Conservation (phyloP, 1,140 invertebrate genomes). For the Whitmania pigra region DNA sequence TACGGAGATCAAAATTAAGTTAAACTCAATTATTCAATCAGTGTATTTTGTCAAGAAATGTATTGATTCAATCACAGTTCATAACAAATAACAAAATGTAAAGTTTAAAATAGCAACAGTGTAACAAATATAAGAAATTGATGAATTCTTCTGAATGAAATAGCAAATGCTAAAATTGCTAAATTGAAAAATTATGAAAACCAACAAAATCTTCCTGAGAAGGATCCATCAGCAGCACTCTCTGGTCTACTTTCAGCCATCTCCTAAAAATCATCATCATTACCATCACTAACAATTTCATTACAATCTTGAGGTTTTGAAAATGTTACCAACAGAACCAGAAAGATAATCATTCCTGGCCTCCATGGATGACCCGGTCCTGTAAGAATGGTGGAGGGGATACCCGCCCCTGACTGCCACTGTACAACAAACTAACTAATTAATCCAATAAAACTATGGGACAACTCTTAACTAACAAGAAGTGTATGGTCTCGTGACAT, state of each 20-base stretch:
- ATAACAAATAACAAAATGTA: too few species aligned
- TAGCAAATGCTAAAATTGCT: too few species aligned
- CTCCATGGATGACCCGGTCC: not conserved
- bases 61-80: too few species aligned
- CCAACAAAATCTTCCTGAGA: slow-evolving; percentile 3
- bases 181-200: too few species aligned
- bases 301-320: not conserved
- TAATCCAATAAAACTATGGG: not conserved
- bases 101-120: too few species aligned
- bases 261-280: not conserved
- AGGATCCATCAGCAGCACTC: slow-evolving; percentile 5
- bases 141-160: too few species aligned
- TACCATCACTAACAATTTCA: not conserved
- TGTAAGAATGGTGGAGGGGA: not conserved
- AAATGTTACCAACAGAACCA: not conserved
- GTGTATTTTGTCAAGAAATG: too few species aligned
- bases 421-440: not conserved
- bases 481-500: slow-evolving; percentile 5
- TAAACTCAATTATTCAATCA: too few species aligned
- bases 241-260: not conserved
- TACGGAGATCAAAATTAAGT: too few species aligned
- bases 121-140: too few species aligned
- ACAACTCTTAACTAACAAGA: not conserved
- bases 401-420: slow-evolving; percentile 5
- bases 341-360: slow-evolving; percentile 1